Evolutionary conservation across 2,113 vertebrate genomes (phyloP).

Genomic region (Thermophis baileyi): DNA sequence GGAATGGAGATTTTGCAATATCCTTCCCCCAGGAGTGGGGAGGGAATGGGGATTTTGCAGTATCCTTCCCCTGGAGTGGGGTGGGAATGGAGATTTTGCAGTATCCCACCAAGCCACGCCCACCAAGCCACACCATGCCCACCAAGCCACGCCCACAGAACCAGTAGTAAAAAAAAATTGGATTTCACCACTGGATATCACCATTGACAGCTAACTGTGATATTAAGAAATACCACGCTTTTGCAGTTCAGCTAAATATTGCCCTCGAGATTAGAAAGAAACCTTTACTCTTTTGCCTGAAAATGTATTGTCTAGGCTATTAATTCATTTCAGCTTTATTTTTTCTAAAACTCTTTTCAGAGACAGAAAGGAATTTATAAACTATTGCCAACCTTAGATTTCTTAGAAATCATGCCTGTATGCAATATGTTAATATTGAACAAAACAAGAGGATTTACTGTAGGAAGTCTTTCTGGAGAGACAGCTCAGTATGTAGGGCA

Average conservation of each 20-base stretch:
- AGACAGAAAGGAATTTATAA: background rate
- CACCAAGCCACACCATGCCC: too few relatives aligned
- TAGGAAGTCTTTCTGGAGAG: background rate
- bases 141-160: too few relatives aligned
- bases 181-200: too few relatives aligned
- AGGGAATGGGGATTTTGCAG: too few relatives aligned
- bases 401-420: background rate
- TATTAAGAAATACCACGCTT: background rate
- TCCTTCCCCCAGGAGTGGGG: too few relatives aligned
- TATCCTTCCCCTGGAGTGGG: too few relatives aligned
- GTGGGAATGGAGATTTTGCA: too few relatives aligned
- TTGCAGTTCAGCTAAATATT: background rate
- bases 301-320: background rate
- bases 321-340: background rate
- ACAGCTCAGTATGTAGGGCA: background rate
- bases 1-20: too few relatives aligned
- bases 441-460: background rate
- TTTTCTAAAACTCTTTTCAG: background rate
- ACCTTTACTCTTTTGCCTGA: background rate
- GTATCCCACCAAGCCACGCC: too few relatives aligned
- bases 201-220: background rate
- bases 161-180: too few relatives aligned
- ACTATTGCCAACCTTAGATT: background rate
- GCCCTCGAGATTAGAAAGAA: background rate
- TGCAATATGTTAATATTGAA: background rate